Percentiles rank a stretch among this genome's conserved stretches.
Evolutionary conservation across 2,113 vertebrate genomes (phyloP).

Genomic region (Hystrix brachyura): DNA sequence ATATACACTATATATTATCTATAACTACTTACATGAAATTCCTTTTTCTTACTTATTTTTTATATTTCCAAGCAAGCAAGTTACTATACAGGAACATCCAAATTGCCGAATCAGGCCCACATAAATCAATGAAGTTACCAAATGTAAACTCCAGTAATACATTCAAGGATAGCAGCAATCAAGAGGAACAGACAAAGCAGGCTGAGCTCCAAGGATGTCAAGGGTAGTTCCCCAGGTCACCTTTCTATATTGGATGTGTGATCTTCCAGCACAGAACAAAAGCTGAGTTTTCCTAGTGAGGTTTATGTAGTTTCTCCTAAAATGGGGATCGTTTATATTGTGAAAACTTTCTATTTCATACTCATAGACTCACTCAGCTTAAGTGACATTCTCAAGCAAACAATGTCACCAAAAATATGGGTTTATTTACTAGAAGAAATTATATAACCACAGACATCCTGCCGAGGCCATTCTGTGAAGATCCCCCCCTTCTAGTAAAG

Average conservation of each 20-base stretch:
- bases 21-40: not conserved
- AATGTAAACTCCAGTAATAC: not conserved
- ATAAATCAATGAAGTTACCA: not conserved
- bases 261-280: not conserved
- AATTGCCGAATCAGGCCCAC: not conserved
- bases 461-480: not conserved
- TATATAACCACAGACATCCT: not conserved
- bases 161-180: not conserved
- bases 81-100: not conserved
- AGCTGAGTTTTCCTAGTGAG: not conserved
- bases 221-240: not conserved
- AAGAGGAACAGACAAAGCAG: not conserved
- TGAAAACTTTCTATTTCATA: constrained; percentile 4
- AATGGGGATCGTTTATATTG: not conserved
- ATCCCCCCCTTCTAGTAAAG: not conserved
- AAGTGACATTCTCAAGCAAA: not conserved
- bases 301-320: not conserved
- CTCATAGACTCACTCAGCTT: not conserved
- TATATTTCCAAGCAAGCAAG: not conserved
- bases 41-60: not conserved
- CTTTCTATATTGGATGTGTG: not conserved
- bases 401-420: not conserved
- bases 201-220: not conserved
- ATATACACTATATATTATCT: not conserved
- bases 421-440: constrained; percentile 33